Conservation (phyloP, 2,888 invertebrate species). For the Elegia similella region DNA sequence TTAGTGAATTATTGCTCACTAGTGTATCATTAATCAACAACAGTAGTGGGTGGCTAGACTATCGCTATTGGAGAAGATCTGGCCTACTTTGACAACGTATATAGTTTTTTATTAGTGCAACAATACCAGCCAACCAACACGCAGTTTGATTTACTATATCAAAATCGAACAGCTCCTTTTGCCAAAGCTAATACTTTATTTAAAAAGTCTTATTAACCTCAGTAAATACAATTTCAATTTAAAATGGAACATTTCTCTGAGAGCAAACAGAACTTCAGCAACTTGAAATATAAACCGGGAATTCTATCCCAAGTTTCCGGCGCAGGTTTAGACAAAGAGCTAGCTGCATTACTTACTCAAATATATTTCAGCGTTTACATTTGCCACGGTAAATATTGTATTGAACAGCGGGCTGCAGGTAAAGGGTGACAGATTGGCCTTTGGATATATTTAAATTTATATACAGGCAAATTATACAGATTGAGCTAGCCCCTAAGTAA, state of each 20-base stretch:
- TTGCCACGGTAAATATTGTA: not conserved
- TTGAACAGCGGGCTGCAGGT: too few species aligned
- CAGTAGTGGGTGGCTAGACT: too few species aligned
- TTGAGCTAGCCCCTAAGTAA: too few species aligned
- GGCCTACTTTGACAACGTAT: too few species aligned
- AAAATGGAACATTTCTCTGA: not conserved
- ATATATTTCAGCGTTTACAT: slow-evolving; percentile 1
- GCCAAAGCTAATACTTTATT: not conserved
- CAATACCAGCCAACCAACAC: too few species aligned
- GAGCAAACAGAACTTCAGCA: not conserved
- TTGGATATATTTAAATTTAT: too few species aligned
- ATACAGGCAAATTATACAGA: too few species aligned
- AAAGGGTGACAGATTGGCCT: too few species aligned
- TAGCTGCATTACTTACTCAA: slow-evolving; percentile 3
- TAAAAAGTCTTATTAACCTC: not conserved
- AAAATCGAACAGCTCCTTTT: not conserved
- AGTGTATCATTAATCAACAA: too few species aligned
- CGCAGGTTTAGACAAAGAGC: not conserved
- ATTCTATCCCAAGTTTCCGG: not conserved
- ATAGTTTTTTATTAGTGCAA: too few species aligned
- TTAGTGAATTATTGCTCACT: too few species aligned
- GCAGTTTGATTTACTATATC: not conserved
- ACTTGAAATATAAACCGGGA: not conserved
- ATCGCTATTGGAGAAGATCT: too few species aligned
- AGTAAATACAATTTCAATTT: not conserved